Evolutionary conservation across 2,888 invertebrate species (phyloP).

Genomic region (Perithous albicinctus): DNA sequence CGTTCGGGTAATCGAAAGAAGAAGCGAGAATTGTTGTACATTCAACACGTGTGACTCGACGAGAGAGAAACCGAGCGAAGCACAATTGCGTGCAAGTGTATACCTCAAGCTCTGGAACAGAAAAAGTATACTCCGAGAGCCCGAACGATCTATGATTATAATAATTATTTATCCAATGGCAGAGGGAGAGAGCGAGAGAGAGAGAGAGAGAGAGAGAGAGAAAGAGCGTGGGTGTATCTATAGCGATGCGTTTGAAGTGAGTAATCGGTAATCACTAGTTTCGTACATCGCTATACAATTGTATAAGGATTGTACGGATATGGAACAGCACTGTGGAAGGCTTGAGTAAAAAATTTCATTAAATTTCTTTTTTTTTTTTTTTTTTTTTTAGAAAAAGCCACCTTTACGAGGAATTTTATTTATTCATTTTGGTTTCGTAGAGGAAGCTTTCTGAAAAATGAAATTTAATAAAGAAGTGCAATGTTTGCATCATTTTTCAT

Average conservation of each 20-base stretch:
- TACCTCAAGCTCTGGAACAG: background rate
- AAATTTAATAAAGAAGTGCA: too few relatives aligned
- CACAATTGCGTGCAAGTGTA: background rate
- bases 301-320: too few relatives aligned
- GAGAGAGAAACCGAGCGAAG: background rate
- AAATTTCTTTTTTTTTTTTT: too few relatives aligned
- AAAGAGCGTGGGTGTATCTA: background rate
- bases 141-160: slow-evolving; percentile 14
- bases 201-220: too few relatives aligned
- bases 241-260: background rate
- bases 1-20: slow-evolving; percentile 49
- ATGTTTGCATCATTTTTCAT: too few relatives aligned
- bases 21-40: slow-evolving; percentile 5
- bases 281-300: background rate
- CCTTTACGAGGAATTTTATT: too few relatives aligned
- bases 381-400: too few relatives aligned
- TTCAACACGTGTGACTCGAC: slow-evolving; percentile 3
- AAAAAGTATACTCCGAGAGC: background rate
- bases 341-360: background rate
- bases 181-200: too few relatives aligned
- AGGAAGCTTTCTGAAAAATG: too few relatives aligned
- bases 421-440: too few relatives aligned
- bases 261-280: slow-evolving; percentile 4
- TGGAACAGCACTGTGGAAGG: background rate
- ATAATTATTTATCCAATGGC: background rate